phyloP scores from a whole-genome alignment of 64 coral and sea anemone genomes.

The Montipora efflorescens region DNA sequence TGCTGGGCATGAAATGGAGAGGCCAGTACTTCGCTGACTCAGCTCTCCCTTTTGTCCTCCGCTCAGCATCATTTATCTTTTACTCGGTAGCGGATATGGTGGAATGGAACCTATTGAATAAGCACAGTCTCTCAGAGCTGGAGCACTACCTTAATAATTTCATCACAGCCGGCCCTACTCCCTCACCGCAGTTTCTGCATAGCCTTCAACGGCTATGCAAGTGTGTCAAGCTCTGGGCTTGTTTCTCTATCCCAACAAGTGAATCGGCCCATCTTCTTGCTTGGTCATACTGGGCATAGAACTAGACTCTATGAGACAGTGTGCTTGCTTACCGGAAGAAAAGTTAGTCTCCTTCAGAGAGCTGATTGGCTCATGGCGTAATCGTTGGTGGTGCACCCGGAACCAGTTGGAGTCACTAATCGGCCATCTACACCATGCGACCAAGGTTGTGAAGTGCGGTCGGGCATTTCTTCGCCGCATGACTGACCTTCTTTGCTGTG shows the following conservation, averaged over 20 bases:
- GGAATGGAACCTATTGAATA: slow-evolving; percentile 39
- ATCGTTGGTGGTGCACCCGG: background rate
- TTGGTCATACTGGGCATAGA: slow-evolving; percentile 35
- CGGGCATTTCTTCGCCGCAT: slow-evolving; percentile 32
- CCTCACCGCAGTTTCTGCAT: background rate
- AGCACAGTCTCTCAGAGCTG: slow-evolving; percentile 19
- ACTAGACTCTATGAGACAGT: slow-evolving; percentile 18
- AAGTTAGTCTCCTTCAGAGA: background rate
- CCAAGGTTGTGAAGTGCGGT: background rate
- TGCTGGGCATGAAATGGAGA: no score
- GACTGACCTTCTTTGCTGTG: background rate
- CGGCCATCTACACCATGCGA: slow-evolving; percentile 41
- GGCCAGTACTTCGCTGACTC: slow-evolving; percentile 26
- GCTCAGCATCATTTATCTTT: slow-evolving; percentile 45
- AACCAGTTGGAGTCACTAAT: no score
- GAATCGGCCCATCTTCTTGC: slow-evolving; percentile 42
- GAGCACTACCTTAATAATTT: slow-evolving; percentile 28
- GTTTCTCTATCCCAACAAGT: slow-evolving; percentile 37
- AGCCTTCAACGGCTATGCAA: background rate
- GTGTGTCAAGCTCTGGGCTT: background rate
- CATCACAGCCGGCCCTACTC: slow-evolving; percentile 12
- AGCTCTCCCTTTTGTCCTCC: slow-evolving; percentile 45
- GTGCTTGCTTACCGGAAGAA: slow-evolving; percentile 8
- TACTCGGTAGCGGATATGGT: slow-evolving; percentile 18
- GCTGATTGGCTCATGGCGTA: background rate